phyloP scores from a whole-genome alignment of 2,113 vertebrate species.

The Python bivittatus region DNA sequence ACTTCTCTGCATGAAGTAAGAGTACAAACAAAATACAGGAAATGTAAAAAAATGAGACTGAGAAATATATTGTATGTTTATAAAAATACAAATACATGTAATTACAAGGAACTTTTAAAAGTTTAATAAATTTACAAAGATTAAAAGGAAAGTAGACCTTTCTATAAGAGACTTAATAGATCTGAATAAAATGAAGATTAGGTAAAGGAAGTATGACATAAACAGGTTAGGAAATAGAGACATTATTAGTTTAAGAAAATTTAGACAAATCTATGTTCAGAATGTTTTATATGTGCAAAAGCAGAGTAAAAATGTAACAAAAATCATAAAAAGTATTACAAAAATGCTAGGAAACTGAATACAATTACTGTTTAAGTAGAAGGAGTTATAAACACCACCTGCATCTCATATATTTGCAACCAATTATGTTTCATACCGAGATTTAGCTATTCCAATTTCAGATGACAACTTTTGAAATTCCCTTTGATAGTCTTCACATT shows the following conservation, averaged over 20 bases:
- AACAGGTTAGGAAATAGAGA: neutral
- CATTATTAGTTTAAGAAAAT: neutral
- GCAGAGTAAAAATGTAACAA: neutral
- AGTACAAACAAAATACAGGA: neutral
- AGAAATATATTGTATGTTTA: neutral
- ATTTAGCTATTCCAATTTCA: constrained; percentile 71
- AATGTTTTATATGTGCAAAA: neutral
- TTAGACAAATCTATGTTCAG: neutral
- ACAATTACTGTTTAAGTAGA: neutral
- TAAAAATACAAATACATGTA: neutral
- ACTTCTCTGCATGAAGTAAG: neutral
- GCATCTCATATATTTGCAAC: neutral
- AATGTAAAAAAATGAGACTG: neutral
- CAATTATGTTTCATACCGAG: constrained; percentile 73
- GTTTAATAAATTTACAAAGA: neutral
- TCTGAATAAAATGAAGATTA: neutral
- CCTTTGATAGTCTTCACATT: constrained; percentile 73
- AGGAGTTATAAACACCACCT: neutral
- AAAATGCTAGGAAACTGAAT: neutral
- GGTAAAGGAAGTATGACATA: neutral
- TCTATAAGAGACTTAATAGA: neutral
- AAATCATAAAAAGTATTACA: neutral
- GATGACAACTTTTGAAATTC: constrained; percentile 75
- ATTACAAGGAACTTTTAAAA: neutral
- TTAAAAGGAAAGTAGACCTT: neutral